Conservation (phyloP, 2,888 invertebrate species). For the Zonitis immaculata region DNA sequence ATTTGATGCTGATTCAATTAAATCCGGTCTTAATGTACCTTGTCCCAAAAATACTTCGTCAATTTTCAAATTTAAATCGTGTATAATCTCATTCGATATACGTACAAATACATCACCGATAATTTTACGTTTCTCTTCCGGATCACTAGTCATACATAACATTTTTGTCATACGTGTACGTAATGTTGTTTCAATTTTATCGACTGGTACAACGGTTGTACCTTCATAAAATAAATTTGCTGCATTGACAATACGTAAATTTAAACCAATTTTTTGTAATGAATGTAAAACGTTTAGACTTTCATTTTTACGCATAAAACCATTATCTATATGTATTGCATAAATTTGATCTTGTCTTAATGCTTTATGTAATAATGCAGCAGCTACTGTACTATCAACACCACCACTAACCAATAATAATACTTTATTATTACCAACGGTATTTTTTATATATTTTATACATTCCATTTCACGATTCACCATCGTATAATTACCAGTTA, state of each 20-base stretch:
- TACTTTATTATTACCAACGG: slow-evolving; percentile 84
- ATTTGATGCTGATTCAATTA: slow-evolving; percentile 94
- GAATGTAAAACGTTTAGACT: slow-evolving; percentile 51
- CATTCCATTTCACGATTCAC: slow-evolving; percentile 82
- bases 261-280: slow-evolving; percentile 36
- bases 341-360: slow-evolving; percentile 86
- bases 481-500: slow-evolving; percentile 85
- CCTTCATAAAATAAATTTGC: slow-evolving; percentile 71
- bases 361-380: slow-evolving; percentile 88
- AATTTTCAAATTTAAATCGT: slow-evolving; percentile 81
- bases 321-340: slow-evolving; percentile 97
- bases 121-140: slow-evolving; percentile 97
- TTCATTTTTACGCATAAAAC: slow-evolving; percentile 97
- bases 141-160: slow-evolving; percentile 80
- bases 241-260: slow-evolving; percentile 65
- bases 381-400: slow-evolving; percentile 99
- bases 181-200: slow-evolving; percentile 14
- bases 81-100: slow-evolving; percentile 85
- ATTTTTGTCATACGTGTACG: slow-evolving; percentile 70
- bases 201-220: slow-evolving; percentile 71
- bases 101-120: slow-evolving; percentile 98
- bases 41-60: slow-evolving; percentile 91
- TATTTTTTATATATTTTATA: slow-evolving; percentile 84
- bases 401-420: slow-evolving; percentile 94
- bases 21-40: slow-evolving; percentile 94